Base-by-base conservation (phyloP, 2,797 vertebrate genomes). In the Amniataba percoides region DNA sequence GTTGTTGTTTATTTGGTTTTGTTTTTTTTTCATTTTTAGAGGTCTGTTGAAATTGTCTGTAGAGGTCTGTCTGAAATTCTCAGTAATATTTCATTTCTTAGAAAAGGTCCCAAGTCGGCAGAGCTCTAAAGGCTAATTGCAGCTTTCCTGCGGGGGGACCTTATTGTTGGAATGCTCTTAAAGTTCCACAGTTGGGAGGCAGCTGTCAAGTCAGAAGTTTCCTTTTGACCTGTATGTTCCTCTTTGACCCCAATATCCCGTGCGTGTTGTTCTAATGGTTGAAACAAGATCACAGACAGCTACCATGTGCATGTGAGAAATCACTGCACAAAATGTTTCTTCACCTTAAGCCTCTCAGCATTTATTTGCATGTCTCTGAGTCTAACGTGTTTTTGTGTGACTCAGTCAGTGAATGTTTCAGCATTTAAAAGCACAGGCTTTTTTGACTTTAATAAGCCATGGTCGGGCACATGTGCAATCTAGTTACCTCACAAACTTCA, bases 201-300 rank as follows among this genome's bases (percentile, higher is more conserved):
- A 94, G 93, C 92, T 94, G 93, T 91, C 79, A 71, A 39, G 74
- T 85, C 77, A 77, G 70, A 71, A 69, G 63, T 58, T 80, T 87
- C 52, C 72, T 63, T 73, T 88, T 88, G 87, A 91, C 89, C 89
- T 85, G 48, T 51, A 51, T 77, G 85, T 86, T 87, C 82, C 56
- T 49, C 52, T 19, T 56, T 80, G 87, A 91, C 88, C 83, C 73
- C 39, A 57, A 51, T 81, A 72, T 78, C 71, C 83, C 9, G 16
- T 13, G 69, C 84, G 84, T 80, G 77, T 75, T 65, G 25, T 59
- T 60, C 64, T 79, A 64, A 86, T 73, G 74, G 74, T 16, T 81
- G 78, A 84, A 90, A 89, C 79, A 46, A 51, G 78, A 91, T 88
- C 81, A 60, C 76, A 25, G 55, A 8, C 66, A 40, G 79, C 75